Base-by-base conservation (phyloP, 1,140 invertebrate species). In the Habropoda laboriosa region DNA sequence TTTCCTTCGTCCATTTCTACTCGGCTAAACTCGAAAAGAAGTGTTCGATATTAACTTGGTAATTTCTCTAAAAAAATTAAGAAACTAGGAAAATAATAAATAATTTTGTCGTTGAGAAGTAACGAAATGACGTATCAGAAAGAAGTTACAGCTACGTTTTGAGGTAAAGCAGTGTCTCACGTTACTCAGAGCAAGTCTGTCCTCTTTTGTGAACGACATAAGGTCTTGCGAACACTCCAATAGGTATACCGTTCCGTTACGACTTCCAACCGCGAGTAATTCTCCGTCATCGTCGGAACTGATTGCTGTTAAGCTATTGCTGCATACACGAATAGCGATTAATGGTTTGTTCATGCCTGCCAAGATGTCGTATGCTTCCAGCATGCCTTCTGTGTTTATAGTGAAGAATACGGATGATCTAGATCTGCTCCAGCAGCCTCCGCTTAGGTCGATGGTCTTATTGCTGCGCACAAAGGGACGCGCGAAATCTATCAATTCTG, bases 351-450 rank as follows among this genome's bases (percentile, higher is more conserved):
- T 95, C 85, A 97, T 96, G 87, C 97, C 95, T 81, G 96, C 95
- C 38, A 98, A 90, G 80, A 98, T 93, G 92, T 97, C 97, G 97
- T 97, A 99, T 16, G 96, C 96, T 85, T 98, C 97, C 63, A 99
- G 89, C 71, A 95, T 95, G 0, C 98, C 98, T 87, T 97, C 96
- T 91, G 73, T 82, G 73, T 88, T 89, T 89, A 91, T 90, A 51
- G 88, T 81, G 57, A 90, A 91, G 63, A 92, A 91, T 40, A 90
- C 86, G 21, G 91, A 92, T 60, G 80, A 89, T 58, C 89, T 88
- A n/a, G 97, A 96, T 47, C 96, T 96, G 92, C 97, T 98, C 98
- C 98, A 99, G 63, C 96, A 96, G 8, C 96, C 98, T 90, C 97
- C 96, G 8, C 96, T 97, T 60, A 97, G 90, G 89, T 95, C 94